These are phyloP conservation scores for Chiroxiphia lanceolata DNA, from an alignment of 2,797 vertebrate genomes.

Conservation along the genomic window DNA sequence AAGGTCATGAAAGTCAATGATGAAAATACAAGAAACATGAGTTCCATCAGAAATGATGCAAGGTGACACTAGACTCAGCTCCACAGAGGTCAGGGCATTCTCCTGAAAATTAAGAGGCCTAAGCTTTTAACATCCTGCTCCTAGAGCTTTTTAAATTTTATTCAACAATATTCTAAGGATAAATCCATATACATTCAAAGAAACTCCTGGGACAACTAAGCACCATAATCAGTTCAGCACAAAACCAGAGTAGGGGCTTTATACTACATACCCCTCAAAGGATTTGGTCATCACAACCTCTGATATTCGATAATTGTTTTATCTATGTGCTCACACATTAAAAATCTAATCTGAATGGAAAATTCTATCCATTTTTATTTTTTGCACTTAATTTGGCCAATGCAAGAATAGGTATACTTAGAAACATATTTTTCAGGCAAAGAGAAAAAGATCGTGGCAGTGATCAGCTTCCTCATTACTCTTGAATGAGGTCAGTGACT, in stretches of 20 bases:
- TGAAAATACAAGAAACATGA: background rate
- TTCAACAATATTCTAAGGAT: background rate
- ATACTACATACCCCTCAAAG: background rate
- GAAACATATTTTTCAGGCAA: background rate
- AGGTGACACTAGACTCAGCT: background rate
- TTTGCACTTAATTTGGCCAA: background rate
- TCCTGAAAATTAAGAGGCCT: background rate
- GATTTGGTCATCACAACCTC: background rate
- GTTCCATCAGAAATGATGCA: background rate
- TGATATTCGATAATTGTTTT: background rate
- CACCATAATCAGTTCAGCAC: background rate
- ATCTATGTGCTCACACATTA: background rate
- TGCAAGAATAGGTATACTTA: background rate
- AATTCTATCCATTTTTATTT: background rate
- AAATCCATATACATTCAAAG: background rate
- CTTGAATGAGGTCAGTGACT: background rate
- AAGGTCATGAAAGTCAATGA: background rate
- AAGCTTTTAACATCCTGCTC: background rate
- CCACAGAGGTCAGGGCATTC: accelerated
- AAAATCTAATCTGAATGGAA: background rate
- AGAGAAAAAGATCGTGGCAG: background rate
- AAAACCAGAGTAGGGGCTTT: background rate
- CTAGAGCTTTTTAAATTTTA: background rate
- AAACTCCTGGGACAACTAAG: background rate
- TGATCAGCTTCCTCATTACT: background rate